Base-by-base conservation (phyloP, 92 coral and sea anemone species). In the Paragorgia papillata region DNA sequence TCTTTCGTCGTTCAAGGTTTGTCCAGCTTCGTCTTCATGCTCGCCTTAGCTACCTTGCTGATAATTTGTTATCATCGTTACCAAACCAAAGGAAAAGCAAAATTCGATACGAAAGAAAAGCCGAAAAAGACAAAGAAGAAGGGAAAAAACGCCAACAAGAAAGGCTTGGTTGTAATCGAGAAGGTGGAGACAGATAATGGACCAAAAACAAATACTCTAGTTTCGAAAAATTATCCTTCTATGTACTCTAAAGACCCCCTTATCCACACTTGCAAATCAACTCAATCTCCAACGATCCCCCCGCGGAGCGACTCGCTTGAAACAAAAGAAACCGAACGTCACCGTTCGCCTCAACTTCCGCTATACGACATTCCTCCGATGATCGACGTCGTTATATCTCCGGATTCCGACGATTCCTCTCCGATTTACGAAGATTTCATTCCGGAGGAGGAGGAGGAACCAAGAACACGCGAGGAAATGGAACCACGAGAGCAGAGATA, bases 281-380 rank as follows among this genome's bases (percentile, higher is more conserved):
- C 1, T 43, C 0, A 71, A 15, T 34, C 55, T 1, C 32, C 75
- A 19, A 10, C 64, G 57, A 29, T 71, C 17, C 78, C 78, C 2
- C 49, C 43, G 0, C 17, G 57, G 22, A 30, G 31, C 20, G 62
- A 71, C 50, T 58, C 78, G 6, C 78, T 71, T 18, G 27, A 53
- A 18, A 20, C 44, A n/a, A 58, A 53, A 9, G 7, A 33, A 18
- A 43, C 19, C 9, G 40, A 46, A 29, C 41, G 9, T 26, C 27
- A 46, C 51, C 40, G 22, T 9, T 22, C 28, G 31, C 6, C 26
- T 18, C 49, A 71, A 71, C 62, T 53, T 71, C 78, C 78, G 31
- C 28, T 51, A 17, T 20, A 64, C 48, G 78, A 71, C 78, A 71
- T 71, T 30, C 78, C 78, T 55, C 78, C 78, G 64, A 71, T 71